Base-by-base conservation (phyloP, 2,113 vertebrate species). In the Helogale parvula region DNA sequence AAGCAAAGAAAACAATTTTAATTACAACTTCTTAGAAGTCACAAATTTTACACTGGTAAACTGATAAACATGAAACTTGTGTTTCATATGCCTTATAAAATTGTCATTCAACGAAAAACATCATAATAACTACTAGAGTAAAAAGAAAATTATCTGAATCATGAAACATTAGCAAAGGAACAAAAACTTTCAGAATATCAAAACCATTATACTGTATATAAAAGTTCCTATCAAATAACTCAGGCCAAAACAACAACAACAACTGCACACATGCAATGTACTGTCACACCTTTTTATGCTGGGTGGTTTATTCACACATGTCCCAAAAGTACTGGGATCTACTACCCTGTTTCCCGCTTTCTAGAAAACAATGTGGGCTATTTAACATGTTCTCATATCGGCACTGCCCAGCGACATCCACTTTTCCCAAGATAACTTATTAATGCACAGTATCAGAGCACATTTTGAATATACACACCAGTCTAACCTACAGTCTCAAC, bases 171-270 rank as follows among this genome's bases (percentile, higher is more conserved):
- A 92, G 65, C 50, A 92, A 93, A 83, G 85, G 69, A 93, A 88
- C 17, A 95, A 97, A 97, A 77, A 68, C 81, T 82, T 41, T 91
- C 68, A 90, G 72, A 83, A 74, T 31, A 90, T 29, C 54, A 33
- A n/a, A 97, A 94, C 31, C 76, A 23, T 31, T 72, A 93, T 13
- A 60, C 57, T 60, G 21, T 23, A 63, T 31, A 76, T 68, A 88
- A 52, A 95, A 88, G 88, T 82, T 92, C 35, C 25, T 29, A 95
- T 52, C 77, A 90, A 97, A 92, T 87, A 93, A 96, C 23, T 94
- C 45, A 52, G 38, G 41, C 21, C 8, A 81, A 71, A 50, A 41
- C 38, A 69, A 91, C 66, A 23, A 31, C 65, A 76, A 77, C 57
- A 93, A n/a, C 9, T 29, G 68, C 63, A 88, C 38, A 96, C 9